Base-by-base conservation (phyloP, 2,888 invertebrate genomes). In the Bombylius discolor region DNA sequence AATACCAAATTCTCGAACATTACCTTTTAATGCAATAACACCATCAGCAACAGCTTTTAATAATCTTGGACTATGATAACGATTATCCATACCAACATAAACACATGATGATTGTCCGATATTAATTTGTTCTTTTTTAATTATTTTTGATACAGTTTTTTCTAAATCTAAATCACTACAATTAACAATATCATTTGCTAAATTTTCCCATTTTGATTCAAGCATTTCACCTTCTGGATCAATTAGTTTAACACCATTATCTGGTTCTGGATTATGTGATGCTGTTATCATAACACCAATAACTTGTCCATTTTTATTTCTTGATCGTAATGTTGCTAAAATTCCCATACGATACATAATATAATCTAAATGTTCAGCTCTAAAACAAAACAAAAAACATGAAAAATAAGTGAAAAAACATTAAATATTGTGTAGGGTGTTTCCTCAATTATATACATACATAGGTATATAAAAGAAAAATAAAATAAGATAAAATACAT, bases 271-370 rank as follows among this genome's bases (percentile, higher is more conserved):
- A 75, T 99, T 99, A 72, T 99, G 99, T 0, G 98, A 98, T 0
- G 99, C 99, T 0, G 99, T 99, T 59, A 99, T 92, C 97, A 99
- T 97, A n/a, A 97, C 81, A 47, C 99, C 99, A 66, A 96, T 86
- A 44, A 85, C 81, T 66, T 85, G 85, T 83, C 94, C 91, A 76
- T 84, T 83, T 67, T 86, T 87, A 60, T 78, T 78, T 66, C 89
- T 83, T 12, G 97, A 95, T 53, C 97, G 79, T 36, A 99, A 77
- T 5, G 87, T 90, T 11, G 96, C 94, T 63, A 98, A 76, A 39
- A 97, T 76, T 5, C 97, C 98, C 89, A 97, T 92, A 55, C 98
- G 82, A 72, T 89, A 97, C 75, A 95, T 84, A 32, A 98, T 88
- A 80, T 94, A 93, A 63, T 90, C 88, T 66, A 99, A 76, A 59